Evolutionary conservation across 2,797 vertebrate species (phyloP), one percentile per base, ranked within the genome.

Genomic region (Atherinosoma microstoma): DNA sequence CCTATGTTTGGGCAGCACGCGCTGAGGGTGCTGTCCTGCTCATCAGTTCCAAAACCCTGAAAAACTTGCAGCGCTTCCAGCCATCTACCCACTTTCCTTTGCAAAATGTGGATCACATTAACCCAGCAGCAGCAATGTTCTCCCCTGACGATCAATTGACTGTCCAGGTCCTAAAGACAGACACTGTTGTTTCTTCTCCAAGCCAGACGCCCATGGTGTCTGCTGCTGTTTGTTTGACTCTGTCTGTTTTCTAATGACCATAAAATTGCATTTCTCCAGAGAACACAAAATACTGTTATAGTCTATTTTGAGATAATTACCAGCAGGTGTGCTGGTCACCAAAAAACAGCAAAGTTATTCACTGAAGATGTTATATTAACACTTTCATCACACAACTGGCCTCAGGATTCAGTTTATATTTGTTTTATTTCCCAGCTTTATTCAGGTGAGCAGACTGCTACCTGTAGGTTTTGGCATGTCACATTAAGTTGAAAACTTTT

Each of bases 71-170:
- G 64, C 53, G 67, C 73, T 85, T 81, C 76, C 82, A 89, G 64
- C 76, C 75, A 66, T 64, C 82, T 80, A 67, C 79, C 66, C 85
- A 61, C 80, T 60, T 82, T 72, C 78, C 54, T 68, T 51, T n/a
- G 10, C 22, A 73, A 91, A 94, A 94, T 91, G 90, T 94, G 93
- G 91, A 91, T 92, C 80, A 76, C 89, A 94, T 95, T 92, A 93
- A 90, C 79, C 82, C 86, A 36, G 88, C 85, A 79, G 86, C 73
- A 73, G 88, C 84, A 85, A 77, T 81, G 81, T 87, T 90, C 89
- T 90, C 89, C 84, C 86, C 84, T 76, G 68, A 87, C 84, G 82
- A 89, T 85, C 85, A 85, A 73, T 72, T 61, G 68, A 84, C 80
- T 87, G 72, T 87, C 85, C 78, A 84, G 84, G 68, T 88, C 86